Percentiles rank a stretch among this genome's conserved stretches.
Evolutionary conservation across 2,113 vertebrate species (phyloP).

Genomic region (Eptesicus fuscus): DNA sequence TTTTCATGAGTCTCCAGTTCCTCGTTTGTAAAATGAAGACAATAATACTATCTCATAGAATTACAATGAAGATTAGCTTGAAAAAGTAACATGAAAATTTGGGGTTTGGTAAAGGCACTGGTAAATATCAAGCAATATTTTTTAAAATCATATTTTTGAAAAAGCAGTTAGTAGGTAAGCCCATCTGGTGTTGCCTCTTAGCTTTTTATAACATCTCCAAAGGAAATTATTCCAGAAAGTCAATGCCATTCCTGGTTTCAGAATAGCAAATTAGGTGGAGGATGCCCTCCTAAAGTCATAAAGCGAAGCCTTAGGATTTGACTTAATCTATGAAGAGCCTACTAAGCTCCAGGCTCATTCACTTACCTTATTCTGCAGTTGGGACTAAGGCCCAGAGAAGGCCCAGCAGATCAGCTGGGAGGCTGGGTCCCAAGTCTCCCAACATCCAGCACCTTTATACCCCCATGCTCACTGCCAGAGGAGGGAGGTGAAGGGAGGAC

Average conservation of each 20-base stretch:
- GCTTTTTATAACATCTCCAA: neutral
- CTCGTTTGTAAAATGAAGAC: constrained; percentile 24
- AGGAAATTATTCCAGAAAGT: constrained; percentile 31
- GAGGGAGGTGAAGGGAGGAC: neutral
- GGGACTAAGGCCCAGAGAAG: neutral
- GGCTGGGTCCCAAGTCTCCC: neutral
- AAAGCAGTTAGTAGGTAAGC: neutral
- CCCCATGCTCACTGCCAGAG: neutral
- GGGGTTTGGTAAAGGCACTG: neutral
- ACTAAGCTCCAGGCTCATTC: neutral
- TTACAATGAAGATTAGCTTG: neutral
- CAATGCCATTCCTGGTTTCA: neutral
- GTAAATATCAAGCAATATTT: neutral
- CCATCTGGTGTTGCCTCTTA: neutral
- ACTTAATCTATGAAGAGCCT: neutral
- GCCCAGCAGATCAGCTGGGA: neutral
- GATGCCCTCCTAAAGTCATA: neutral
- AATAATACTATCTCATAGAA: neutral
- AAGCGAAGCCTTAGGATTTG: neutral
- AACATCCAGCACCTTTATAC: neutral
- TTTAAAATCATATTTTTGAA: constrained; percentile 13
- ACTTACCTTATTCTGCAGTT: neutral
- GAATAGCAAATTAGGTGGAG: neutral
- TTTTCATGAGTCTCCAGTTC: neutral
- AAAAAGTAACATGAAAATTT: constrained; percentile 33